Conservation (phyloP, 2,888 invertebrate genomes). For the Tetramorium bicarinatum region DNA sequence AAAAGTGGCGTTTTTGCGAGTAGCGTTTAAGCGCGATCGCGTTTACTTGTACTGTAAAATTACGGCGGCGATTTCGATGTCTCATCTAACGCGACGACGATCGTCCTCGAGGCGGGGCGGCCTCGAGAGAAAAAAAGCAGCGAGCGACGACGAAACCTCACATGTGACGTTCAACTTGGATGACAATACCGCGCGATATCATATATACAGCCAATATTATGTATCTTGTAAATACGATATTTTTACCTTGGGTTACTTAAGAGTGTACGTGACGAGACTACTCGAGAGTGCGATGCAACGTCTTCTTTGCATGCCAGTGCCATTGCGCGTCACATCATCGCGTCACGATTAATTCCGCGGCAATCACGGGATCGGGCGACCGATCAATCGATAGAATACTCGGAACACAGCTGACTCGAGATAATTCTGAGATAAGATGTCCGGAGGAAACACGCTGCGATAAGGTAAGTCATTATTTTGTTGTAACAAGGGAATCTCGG, state of each 20-base stretch:
- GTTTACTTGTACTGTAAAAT: slow-evolving; percentile 16
- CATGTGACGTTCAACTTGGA: slow-evolving; percentile 41
- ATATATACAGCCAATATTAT: slow-evolving; percentile 44
- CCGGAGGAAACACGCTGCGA: background rate
- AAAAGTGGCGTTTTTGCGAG: slow-evolving; percentile 1
- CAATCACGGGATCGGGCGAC: background rate
- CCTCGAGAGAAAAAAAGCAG: background rate
- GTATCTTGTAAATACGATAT: slow-evolving; percentile 55
- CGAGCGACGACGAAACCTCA: slow-evolving; percentile 30
- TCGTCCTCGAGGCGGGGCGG: slow-evolving; percentile 26
- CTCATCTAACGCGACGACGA: slow-evolving; percentile 16
- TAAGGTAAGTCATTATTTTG: slow-evolving; percentile 21
- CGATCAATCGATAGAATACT: slow-evolving; percentile 5
- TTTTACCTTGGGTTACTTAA: slow-evolving; percentile 58
- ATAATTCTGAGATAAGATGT: background rate
- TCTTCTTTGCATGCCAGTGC: slow-evolving; percentile 49
- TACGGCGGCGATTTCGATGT: slow-evolving; percentile 27
- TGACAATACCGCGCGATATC: slow-evolving; percentile 55
- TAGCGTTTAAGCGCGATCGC: slow-evolving; percentile 18
- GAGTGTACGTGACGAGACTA: slow-evolving; percentile 34
- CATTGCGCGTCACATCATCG: slow-evolving; percentile 46
- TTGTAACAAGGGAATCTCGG: background rate
- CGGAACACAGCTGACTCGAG: background rate
- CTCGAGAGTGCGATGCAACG: slow-evolving; percentile 30
- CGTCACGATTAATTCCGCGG: slow-evolving; percentile 31